These are phyloP conservation scores for Marmota flaviventris DNA, from an alignment of 2,113 vertebrate genomes.

Conservation along the genomic window DNA sequence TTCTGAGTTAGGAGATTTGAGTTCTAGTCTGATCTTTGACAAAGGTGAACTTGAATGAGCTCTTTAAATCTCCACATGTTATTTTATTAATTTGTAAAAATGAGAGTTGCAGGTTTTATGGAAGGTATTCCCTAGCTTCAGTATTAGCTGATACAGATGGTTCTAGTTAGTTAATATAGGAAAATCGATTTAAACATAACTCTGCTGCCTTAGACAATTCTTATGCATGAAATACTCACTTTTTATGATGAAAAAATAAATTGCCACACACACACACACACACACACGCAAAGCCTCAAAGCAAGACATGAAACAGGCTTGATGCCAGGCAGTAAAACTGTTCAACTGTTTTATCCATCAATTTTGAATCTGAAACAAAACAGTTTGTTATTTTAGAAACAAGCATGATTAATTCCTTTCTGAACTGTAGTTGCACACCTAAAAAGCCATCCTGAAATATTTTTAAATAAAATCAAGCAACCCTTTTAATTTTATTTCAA, in stretches of 20 bases:
- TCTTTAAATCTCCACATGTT: not conserved
- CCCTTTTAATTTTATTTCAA: not conserved
- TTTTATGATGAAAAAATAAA: constrained; percentile 27
- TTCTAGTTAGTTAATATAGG: not conserved
- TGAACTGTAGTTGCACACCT: not conserved
- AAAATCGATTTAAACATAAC: not conserved
- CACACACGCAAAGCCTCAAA: not conserved
- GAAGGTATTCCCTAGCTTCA: not conserved
- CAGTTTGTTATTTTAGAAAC: constrained; percentile 21
- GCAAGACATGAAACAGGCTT: not conserved
- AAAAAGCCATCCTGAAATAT: not conserved
- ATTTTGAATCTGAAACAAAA: constrained; percentile 21
- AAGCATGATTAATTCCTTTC: not conserved
- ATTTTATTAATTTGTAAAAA: not conserved
- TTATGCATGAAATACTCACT: not conserved
- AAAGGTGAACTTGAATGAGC: not conserved
- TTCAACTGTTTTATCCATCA: not conserved
- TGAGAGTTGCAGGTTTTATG: not conserved
- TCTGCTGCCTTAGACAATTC: not conserved
- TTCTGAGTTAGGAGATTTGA: not conserved
- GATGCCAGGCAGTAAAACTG: not conserved
- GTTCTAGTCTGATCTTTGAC: not conserved
- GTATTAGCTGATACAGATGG: not conserved
- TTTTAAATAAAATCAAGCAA: not conserved
- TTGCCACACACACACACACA: not conserved